These are phyloP conservation scores for Channa argus DNA, from an alignment of 2,113 vertebrate genomes.

Conservation along the genomic window DNA sequence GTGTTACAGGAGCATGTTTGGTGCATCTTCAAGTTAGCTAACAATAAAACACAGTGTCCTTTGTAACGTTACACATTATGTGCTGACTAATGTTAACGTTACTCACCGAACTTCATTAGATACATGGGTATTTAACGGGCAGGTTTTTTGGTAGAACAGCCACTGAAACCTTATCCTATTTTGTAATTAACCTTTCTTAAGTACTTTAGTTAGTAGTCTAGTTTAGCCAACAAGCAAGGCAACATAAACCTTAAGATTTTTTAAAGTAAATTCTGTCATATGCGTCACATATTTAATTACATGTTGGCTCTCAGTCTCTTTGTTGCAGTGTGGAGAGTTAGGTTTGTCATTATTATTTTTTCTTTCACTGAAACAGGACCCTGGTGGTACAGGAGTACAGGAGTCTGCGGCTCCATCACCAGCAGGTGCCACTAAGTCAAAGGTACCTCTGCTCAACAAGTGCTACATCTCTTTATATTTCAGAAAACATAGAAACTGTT, in stretches of 20 bases:
- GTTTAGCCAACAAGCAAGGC: background rate
- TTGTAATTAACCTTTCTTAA: no score
- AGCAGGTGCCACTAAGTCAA: slow-evolving; percentile 70
- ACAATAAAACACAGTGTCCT: background rate
- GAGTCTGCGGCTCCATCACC: slow-evolving; percentile 65
- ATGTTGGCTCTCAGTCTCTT: no score
- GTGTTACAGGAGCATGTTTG: background rate
- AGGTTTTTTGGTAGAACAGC: no score
- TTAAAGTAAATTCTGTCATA: background rate
- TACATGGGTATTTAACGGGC: background rate
- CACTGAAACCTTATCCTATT: no score
- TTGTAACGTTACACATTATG: background rate
- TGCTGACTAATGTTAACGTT: background rate
- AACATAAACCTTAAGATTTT: background rate
- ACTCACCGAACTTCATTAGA: background rate
- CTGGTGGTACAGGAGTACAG: slow-evolving; percentile 34
- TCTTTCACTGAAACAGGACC: slow-evolving; percentile 54
- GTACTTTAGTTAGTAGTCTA: no score
- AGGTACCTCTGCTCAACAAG: slow-evolving; percentile 51
- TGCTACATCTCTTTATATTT: background rate
- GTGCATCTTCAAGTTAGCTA: background rate
- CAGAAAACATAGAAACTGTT: no score
- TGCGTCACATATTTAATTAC: no score
- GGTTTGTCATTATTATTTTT: background rate
- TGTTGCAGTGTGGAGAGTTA: background rate